Evolutionary conservation across 2,888 invertebrate species (phyloP).

Genomic region (Mactromeris polynyma): DNA sequence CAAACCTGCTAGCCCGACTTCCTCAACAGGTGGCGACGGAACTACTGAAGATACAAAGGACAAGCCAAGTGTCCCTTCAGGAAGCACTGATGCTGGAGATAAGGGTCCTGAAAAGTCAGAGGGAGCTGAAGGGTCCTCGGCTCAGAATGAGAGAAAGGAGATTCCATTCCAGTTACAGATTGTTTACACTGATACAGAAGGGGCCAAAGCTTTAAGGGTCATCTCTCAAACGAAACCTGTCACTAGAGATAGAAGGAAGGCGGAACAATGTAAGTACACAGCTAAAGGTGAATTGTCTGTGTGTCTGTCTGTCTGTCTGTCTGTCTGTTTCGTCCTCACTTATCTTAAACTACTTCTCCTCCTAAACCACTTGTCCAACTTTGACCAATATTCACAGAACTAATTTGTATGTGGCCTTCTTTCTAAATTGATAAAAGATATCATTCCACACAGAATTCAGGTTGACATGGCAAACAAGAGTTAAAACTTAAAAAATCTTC

Average conservation of each 20-base stretch:
- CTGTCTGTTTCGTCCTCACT: too few species aligned
- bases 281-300: too few species aligned
- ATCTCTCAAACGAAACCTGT: constrained; percentile 82
- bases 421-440: too few species aligned
- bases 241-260: constrained; percentile 79
- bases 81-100: background rate
- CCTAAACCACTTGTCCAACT: too few species aligned
- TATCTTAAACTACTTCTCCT: too few species aligned
- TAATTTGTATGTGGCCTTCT: too few species aligned
- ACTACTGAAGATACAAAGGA: constrained; percentile 5
- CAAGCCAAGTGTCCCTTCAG: background rate
- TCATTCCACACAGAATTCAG: too few species aligned
- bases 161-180: constrained; percentile 63
- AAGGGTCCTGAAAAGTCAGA: background rate
- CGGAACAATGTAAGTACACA: constrained; percentile 81
- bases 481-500: too few species aligned
- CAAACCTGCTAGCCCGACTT: background rate
- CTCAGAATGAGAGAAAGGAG: constrained; percentile 23
- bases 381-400: too few species aligned
- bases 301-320: too few species aligned
- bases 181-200: constrained; percentile 84
- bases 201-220: constrained; percentile 84
- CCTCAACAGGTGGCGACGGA: background rate
- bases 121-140: background rate
- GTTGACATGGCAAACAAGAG: too few species aligned